Evolutionary conservation across 1,140 invertebrate species (phyloP).

Genomic region (Pygmarrhopalites habei): DNA sequence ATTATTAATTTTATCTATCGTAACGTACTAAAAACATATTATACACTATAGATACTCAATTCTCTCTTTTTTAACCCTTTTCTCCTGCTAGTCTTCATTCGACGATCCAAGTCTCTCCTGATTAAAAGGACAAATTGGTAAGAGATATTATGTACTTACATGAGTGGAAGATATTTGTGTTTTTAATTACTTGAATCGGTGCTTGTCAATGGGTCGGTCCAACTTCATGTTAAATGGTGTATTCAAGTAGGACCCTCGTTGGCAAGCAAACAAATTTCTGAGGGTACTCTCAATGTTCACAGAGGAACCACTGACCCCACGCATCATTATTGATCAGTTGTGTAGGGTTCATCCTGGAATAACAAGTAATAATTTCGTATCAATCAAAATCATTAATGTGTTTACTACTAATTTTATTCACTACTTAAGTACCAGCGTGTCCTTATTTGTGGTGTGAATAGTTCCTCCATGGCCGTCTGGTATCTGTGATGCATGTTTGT

Average conservation of each 20-base stretch:
- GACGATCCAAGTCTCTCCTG: too few relatives aligned
- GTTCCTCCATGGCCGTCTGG: constrained; percentile 21
- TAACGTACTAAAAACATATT: too few relatives aligned
- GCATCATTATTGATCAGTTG: constrained; percentile 11
- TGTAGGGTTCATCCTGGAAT: constrained; percentile 27
- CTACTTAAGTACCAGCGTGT: constrained; percentile 11
- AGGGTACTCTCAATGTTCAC: constrained; percentile 21
- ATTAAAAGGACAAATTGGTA: too few relatives aligned
- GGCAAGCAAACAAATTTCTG: constrained; percentile 21
- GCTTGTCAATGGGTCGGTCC: constrained; percentile 22
- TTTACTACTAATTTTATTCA: constrained; percentile 1
- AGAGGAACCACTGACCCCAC: constrained; percentile 26
- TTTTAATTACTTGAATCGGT: constrained; percentile 4
- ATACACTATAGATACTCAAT: too few relatives aligned
- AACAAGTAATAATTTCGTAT: too few relatives aligned
- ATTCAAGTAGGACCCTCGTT: constrained; percentile 6
- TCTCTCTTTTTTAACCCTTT: not conserved
- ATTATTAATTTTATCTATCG: too few relatives aligned
- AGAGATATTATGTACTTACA: not conserved
- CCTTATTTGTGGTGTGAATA: constrained; percentile 17
- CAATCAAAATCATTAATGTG: not conserved
- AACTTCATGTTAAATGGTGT: constrained; percentile 23
- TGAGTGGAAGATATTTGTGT: too few relatives aligned
- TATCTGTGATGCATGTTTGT: constrained; percentile 33
- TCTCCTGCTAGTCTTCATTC: too few relatives aligned